These are phyloP conservation scores for Cyrtonyx montezumae DNA, from an alignment of 2,113 vertebrate genomes.

Conservation along the genomic window DNA sequence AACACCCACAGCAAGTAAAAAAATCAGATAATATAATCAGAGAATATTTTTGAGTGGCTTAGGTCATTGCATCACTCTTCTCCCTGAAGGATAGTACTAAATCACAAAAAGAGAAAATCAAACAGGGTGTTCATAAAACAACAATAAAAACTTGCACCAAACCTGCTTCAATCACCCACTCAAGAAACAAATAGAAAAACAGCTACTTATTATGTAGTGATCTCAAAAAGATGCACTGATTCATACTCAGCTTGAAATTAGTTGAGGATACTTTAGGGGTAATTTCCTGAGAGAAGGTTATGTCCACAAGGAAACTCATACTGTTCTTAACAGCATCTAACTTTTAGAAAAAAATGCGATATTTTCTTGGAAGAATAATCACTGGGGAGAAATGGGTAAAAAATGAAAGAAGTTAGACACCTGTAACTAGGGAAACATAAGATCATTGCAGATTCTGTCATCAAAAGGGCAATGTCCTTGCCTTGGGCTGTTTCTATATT, in stretches of 20 bases:
- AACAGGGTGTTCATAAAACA: neutral
- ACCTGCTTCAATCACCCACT: neutral
- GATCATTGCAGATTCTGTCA: neutral
- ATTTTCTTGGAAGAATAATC: neutral
- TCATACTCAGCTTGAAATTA: constrained; percentile 2
- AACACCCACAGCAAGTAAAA: neutral
- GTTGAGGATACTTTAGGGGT: neutral
- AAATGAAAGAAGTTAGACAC: neutral
- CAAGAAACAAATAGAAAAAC: neutral
- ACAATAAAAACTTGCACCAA: neutral
- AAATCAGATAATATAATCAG: neutral
- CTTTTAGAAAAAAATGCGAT: neutral
- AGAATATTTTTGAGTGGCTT: neutral
- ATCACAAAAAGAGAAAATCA: neutral
- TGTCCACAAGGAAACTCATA: neutral
- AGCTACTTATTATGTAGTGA: neutral
- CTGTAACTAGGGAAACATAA: neutral
- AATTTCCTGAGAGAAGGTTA: neutral
- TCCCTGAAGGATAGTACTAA: neutral
- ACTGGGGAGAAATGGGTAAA: neutral
- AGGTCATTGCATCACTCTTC: neutral
- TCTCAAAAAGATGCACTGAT: neutral
- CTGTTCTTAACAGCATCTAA: neutral
- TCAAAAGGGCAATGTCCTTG: neutral
- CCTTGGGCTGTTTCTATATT: neutral